phyloP scores from a whole-genome alignment of 2,797 vertebrate species.

The Chaenodraco wilsoni region DNA sequence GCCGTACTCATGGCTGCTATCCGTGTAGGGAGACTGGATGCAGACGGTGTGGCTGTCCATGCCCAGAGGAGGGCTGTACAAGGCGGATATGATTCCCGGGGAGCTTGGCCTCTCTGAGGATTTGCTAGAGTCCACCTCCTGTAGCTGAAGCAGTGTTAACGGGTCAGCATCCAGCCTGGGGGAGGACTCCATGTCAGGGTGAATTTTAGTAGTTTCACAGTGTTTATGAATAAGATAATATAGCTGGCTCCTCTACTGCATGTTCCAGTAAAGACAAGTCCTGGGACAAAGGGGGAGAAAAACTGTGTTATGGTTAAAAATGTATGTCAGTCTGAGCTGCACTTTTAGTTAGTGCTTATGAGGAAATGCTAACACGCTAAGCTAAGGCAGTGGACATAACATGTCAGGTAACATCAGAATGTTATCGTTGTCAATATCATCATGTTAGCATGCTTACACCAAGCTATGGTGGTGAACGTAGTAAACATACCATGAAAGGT shows the following conservation, averaged over 20 bases:
- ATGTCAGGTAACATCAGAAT: too few species aligned
- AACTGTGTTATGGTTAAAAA: background rate
- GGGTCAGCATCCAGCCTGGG: slow-evolving; percentile 80
- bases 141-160: slow-evolving; percentile 83
- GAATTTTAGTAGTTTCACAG: background rate
- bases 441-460: background rate
- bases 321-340: too few species aligned
- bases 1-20: slow-evolving; percentile 85
- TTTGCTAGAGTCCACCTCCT: slow-evolving; percentile 85
- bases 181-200: slow-evolving; percentile 84
- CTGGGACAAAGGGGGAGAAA: slow-evolving; percentile 35
- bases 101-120: slow-evolving; percentile 77
- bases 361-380: background rate
- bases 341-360: background rate
- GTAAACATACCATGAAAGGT: too few species aligned
- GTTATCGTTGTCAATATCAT: too few species aligned
- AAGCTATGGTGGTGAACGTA: too few species aligned
- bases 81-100: slow-evolving; percentile 67
- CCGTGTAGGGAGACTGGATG: slow-evolving; percentile 89
- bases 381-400: too few species aligned
- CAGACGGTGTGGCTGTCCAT: slow-evolving; percentile 88
- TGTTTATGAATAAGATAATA: background rate
- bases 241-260: slow-evolving; percentile 52
- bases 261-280: slow-evolving; percentile 26
- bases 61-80: slow-evolving; percentile 73